Conservation (phyloP, 1,140 invertebrate species). For the Charaxes varanes region DNA sequence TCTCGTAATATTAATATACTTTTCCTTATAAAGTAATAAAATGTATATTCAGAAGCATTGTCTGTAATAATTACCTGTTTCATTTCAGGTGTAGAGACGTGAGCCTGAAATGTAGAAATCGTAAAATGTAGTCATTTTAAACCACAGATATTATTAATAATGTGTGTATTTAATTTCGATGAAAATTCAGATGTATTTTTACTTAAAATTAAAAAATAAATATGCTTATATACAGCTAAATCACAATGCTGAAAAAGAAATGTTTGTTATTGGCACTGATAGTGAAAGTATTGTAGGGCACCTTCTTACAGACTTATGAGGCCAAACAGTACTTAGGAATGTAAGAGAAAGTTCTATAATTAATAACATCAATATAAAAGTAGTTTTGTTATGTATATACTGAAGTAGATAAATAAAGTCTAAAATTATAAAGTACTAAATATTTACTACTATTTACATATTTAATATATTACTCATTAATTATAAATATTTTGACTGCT, state of each 20-base stretch:
- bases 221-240: too few relatives aligned
- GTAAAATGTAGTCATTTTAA: neutral
- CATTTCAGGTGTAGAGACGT: constrained; percentile 71
- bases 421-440: too few relatives aligned
- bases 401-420: too few relatives aligned
- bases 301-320: constrained; percentile 3
- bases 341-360: constrained; percentile 1
- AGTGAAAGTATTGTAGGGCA: neutral
- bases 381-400: neutral
- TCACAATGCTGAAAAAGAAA: neutral
- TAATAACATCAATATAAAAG: constrained; percentile 1
- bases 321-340: neutral
- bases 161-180: neutral
- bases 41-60: neutral
- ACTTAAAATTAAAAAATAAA: too few relatives aligned
- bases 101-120: constrained; percentile 60
- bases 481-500: too few relatives aligned
- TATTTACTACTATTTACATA: neutral
- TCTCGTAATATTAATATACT: too few relatives aligned
- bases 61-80: constrained; percentile 60
- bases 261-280: too few relatives aligned
- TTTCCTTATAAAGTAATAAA: neutral
- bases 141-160: neutral
- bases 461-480: too few relatives aligned
- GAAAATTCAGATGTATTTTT: too few relatives aligned